Base-by-base conservation (phyloP, 2,797 vertebrate species). In the Pangasius macronema region DNA sequence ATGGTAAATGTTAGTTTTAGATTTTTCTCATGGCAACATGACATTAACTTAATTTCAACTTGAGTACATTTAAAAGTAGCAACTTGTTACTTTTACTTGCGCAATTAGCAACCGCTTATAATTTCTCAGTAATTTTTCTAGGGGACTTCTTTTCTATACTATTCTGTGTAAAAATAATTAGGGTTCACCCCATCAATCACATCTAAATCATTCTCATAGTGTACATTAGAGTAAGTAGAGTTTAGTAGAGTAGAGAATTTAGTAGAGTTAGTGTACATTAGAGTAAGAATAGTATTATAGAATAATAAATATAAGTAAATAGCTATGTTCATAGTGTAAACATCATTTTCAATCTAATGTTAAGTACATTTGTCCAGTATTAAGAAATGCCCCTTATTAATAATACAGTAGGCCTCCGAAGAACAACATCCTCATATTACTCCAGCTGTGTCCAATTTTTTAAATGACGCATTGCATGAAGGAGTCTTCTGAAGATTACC, bases 371-470 rank as follows among this genome's bases (percentile, higher is more conserved):
- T 14, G 11, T 57, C 33, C 22, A 80, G 33, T 27, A 59, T 59
- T 59, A 39, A 33, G 55, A 59, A 24, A 33, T 24, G 59, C 33
- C 53, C 24, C 53, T 80, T 39, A 59, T 80, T 27, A 80, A 59
- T 39, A 80, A 80, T 59, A 39, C 18, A 80, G 20, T 36, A 59
- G 77, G 77, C 33, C 53, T 24, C 39, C 53, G 22, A 57, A 24
- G 20, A 55, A 55, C 75, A 77, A 53, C 53, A 36, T 80, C 53
- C 30, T 80, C 53, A 24, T 39, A 24, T 80, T 36, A 27, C 30
- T 79, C 30, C 76, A 79, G 76, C 51, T 53, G 75, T 80, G 53
- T 59, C 22, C 33, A 80, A 24, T 59, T 39, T 59, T 80, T 80
- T 39, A 24, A 80, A 80, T 80, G 76, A 36, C 51, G 36, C 77